Base-by-base conservation (phyloP, 2,797 vertebrate genomes). In the Cyclura pinguis region DNA sequence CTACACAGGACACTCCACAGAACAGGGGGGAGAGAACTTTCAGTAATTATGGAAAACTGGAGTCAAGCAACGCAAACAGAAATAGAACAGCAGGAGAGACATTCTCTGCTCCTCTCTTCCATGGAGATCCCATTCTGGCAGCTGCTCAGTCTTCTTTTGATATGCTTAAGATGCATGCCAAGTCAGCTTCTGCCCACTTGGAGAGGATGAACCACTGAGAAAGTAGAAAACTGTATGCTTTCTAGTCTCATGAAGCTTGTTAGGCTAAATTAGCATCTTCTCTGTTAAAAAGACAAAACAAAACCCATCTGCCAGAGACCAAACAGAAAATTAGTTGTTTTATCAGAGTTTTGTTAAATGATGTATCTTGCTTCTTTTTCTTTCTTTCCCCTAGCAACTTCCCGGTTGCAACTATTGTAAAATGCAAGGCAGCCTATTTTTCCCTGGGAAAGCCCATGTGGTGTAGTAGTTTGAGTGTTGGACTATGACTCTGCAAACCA, bases 71-170 rank as follows among this genome's bases (percentile, higher is more conserved):
- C 80, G 14, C 35, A 55, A 89, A 27, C 4, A 67, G 47, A 73
- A 88, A 38, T 18, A 50, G 50, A 18, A 72, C 78, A 89, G 67
- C 3, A 22, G 52, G 52, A 86, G 57, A 50, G 8, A 55, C 76
- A 83, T 9, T 29, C 47, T 86, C 84, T 57, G 24, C 24, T 69
- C 55, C 62, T 55, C 64, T 64, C 55, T 80, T 72, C 55, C 38
- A 2, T 9, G 32, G 10, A 72, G 12, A 52, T 88, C 57, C 42
- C 35, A 1, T 50, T 32, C 55, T 78, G 24, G 24, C 18, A 78
- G 22, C n/a, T 50, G 35, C 3, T 5, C 0, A 0, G 24, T 82
- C 72, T 85, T 0, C 0, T 84, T 87, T 69, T n/a, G 32, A 74
- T 80, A 52, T 50, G 93, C 35, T 82, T 90, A 59, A 91, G 42